These are phyloP conservation scores for Teleiodes luculella DNA, from an alignment of 2,888 invertebrate species.

Conservation along the genomic window DNA sequence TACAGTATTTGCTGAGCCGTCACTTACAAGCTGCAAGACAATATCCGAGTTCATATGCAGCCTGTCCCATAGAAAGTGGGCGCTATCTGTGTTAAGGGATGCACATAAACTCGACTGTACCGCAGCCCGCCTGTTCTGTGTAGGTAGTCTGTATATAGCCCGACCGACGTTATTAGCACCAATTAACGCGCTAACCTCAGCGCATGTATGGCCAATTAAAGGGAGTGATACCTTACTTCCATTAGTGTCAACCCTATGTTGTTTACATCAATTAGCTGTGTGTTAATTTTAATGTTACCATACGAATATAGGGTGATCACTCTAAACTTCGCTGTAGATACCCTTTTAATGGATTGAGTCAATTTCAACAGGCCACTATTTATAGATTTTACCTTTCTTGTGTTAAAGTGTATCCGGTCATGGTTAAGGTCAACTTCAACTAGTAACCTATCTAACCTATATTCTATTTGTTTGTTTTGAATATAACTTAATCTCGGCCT, in stretches of 20 bases:
- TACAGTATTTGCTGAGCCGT: too few species aligned
- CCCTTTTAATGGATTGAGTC: neutral
- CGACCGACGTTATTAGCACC: slow-evolving; percentile 69
- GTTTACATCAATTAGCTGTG: slow-evolving; percentile 73
- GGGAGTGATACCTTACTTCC: slow-evolving; percentile 75
- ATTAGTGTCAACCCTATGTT: slow-evolving; percentile 62
- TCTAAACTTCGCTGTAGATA: neutral
- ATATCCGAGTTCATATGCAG: too few species aligned
- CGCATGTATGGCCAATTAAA: slow-evolving; percentile 74
- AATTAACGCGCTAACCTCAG: slow-evolving; percentile 75
- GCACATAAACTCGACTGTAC: too few species aligned
- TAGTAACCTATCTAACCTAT: neutral
- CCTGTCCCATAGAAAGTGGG: too few species aligned
- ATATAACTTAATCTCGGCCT: too few species aligned
- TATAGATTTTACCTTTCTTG: neutral
- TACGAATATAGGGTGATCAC: slow-evolving; percentile 28
- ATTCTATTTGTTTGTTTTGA: neutral
- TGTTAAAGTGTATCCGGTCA: slow-evolving; percentile 1
- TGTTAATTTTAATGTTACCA: slow-evolving; percentile 64
- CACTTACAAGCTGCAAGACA: too few species aligned
- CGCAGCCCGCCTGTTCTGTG: neutral
- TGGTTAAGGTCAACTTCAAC: slow-evolving; percentile 4
- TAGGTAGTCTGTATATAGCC: slow-evolving; percentile 50
- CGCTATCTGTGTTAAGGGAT: too few species aligned
- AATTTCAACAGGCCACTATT: neutral